Conservation (phyloP, 2,888 invertebrate species). For the Chloroclystis v-ata region DNA sequence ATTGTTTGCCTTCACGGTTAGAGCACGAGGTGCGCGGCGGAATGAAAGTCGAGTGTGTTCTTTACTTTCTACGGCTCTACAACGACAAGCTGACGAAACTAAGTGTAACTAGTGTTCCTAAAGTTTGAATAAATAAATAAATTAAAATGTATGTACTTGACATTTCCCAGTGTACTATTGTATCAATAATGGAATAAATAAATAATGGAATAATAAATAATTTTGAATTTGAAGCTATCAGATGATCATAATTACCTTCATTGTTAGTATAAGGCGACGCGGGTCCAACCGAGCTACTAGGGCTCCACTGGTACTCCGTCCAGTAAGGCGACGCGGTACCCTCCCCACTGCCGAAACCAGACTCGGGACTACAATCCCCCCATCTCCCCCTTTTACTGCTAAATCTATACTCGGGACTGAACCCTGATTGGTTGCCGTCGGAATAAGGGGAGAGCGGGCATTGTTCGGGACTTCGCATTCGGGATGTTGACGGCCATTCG, state of each 20-base stretch:
- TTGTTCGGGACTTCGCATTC: slow-evolving; percentile 53
- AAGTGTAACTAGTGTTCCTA: no score
- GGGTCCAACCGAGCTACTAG: slow-evolving; percentile 70
- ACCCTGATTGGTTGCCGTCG: slow-evolving; percentile 60
- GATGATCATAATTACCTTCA: slow-evolving; percentile 52
- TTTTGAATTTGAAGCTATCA: no score
- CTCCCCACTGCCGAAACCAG: slow-evolving; percentile 57
- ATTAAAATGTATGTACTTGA: no score
- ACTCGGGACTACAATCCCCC: slow-evolving; percentile 71
- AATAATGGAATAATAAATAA: no score
- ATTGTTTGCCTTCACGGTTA: no score
- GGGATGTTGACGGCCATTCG: slow-evolving; percentile 52
- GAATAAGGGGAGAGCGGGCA: slow-evolving; percentile 57
- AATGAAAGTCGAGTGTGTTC: no score
- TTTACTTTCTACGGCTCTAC: no score
- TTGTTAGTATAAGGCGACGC: slow-evolving; percentile 65
- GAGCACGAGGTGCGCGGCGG: no score
- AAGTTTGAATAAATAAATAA: no score
- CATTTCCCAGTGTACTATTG: no score
- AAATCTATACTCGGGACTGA: slow-evolving; percentile 53
- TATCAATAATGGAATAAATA: no score
- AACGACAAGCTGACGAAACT: no score
- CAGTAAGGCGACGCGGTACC: slow-evolving; percentile 55
- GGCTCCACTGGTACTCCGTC: slow-evolving; percentile 76
- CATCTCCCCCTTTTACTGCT: slow-evolving; percentile 45